Evolutionary conservation across 2,888 invertebrate genomes (phyloP).

Genomic region (Plagiodera versicolora): DNA sequence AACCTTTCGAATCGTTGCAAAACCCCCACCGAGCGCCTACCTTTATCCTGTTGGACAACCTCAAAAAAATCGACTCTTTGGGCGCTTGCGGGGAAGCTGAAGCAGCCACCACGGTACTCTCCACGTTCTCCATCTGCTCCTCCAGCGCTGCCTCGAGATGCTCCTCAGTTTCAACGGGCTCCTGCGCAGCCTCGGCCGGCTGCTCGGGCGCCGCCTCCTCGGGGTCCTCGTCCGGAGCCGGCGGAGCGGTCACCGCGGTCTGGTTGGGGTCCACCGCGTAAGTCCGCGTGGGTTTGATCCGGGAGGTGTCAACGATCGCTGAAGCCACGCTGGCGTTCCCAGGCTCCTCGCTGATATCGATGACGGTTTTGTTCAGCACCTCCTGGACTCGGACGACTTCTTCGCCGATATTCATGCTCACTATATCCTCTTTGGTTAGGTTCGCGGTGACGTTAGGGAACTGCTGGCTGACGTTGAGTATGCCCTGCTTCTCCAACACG

Average conservation of each 20-base stretch:
- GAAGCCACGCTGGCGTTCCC: background rate
- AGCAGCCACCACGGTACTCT: conserved; percentile 45
- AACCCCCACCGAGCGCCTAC: conserved; percentile 52
- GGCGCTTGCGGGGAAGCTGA: conserved; percentile 57
- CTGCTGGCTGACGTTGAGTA: conserved; percentile 63
- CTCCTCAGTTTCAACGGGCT: conserved; percentile 6
- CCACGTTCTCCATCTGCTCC: conserved; percentile 59
- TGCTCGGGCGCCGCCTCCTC: too few species aligned
- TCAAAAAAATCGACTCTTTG: conserved; percentile 94
- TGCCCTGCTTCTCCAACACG: conserved; percentile 66
- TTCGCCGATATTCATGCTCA: conserved; percentile 26
- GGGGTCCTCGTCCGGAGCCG: background rate
- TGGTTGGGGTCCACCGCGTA: conserved; percentile 27
- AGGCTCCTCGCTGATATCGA: background rate
- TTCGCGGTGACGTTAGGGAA: conserved; percentile 42
- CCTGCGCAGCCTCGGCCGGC: background rate
- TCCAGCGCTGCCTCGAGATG: conserved; percentile 43
- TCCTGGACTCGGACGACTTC: conserved; percentile 8
- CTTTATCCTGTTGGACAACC: conserved; percentile 94
- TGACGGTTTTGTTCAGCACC: background rate
- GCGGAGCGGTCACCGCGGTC: background rate
- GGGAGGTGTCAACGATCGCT: conserved; percentile 29
- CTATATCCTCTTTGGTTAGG: conserved; percentile 31
- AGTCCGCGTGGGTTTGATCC: conserved; percentile 54
- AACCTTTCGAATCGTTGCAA: background rate